Conservation (phyloP, 2,888 invertebrate genomes). For the Callinectes sapidus region DNA sequence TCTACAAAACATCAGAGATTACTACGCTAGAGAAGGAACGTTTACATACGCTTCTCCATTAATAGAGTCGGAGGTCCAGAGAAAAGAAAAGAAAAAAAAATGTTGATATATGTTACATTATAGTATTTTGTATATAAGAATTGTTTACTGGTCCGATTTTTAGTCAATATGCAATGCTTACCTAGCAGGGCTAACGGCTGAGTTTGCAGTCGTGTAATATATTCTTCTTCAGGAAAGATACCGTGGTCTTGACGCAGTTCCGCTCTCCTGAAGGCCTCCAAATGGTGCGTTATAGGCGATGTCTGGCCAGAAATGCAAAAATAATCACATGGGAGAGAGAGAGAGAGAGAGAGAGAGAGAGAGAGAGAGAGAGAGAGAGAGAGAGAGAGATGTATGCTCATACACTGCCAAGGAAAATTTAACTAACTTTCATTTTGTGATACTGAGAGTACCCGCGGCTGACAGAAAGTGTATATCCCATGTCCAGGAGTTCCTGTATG, state of each 20-base stretch:
- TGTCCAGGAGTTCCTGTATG: not conserved
- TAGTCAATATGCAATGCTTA: not conserved
- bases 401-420: not conserved
- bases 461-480: not conserved
- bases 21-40: no score
- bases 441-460: slow-evolving; percentile 7
- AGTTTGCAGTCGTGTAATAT: not conserved
- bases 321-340: not conserved
- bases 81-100: no score
- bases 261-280: slow-evolving; percentile 8
- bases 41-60: no score
- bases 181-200: not conserved
- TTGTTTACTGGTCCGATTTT: no score
- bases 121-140: no score
- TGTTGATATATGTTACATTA: no score
- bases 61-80: no score
- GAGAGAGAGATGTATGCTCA: no score
- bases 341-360: no score
- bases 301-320: not conserved
- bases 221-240: not conserved
- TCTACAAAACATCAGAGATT: no score
- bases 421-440: slow-evolving; percentile 3
- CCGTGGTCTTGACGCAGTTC: not conserved
- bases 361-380: no score
- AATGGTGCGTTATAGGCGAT: not conserved